Conservation (phyloP, 2,797 vertebrate species). For the Mergus octosetaceus region DNA sequence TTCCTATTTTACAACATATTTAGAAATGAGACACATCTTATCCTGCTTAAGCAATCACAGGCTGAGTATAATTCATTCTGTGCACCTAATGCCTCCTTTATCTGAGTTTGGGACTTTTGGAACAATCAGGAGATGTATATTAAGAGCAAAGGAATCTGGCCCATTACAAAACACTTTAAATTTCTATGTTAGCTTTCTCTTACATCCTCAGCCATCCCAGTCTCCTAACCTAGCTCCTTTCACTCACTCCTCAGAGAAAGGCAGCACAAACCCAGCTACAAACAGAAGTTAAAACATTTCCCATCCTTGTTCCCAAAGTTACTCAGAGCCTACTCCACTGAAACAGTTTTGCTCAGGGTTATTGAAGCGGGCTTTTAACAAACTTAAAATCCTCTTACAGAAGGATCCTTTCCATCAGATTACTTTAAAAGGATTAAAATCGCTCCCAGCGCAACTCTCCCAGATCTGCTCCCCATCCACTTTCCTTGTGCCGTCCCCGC, state of each 20-base stretch:
- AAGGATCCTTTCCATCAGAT: background rate
- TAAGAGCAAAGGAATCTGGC: background rate
- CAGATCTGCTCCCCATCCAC: background rate
- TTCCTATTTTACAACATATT: background rate
- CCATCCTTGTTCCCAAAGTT: background rate
- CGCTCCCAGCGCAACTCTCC: background rate
- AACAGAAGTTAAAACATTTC: background rate
- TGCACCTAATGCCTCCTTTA: background rate
- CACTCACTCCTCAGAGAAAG: background rate
- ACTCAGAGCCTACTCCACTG: background rate
- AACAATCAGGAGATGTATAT: background rate
- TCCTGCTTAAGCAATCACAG: background rate
- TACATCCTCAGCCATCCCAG: background rate
- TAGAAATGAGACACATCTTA: background rate
- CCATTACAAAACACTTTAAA: background rate
- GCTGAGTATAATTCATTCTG: background rate
- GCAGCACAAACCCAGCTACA: background rate
- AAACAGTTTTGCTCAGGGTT: background rate
- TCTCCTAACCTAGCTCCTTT: background rate
- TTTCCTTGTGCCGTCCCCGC: background rate
- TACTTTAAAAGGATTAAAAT: slow-evolving; percentile 13
- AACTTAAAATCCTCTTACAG: background rate
- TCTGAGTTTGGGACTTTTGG: background rate
- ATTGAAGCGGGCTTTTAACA: background rate
- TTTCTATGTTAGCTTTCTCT: background rate